Conservation (phyloP, 2,888 invertebrate species). For the Dryobotodes eremita region DNA sequence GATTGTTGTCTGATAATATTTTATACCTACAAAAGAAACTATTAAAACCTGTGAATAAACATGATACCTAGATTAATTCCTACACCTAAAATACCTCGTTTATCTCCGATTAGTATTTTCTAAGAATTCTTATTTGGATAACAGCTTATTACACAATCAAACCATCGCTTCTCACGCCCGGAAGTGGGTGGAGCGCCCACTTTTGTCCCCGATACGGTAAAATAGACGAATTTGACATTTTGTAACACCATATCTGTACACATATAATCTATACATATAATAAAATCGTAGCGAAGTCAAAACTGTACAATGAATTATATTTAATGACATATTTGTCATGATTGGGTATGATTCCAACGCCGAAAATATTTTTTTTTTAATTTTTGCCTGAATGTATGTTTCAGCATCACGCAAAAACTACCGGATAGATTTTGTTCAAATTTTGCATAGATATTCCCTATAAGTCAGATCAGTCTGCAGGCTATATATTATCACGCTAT, state of each 20-base stretch:
- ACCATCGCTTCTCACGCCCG: conserved; percentile 42
- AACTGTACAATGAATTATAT: too few species aligned
- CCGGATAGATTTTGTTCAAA: too few species aligned
- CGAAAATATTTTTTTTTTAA: too few species aligned
- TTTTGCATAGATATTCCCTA: too few species aligned
- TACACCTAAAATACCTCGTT: conserved; percentile 22
- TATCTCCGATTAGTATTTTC: conserved; percentile 5
- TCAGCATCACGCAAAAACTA: too few species aligned
- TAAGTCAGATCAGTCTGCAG: too few species aligned
- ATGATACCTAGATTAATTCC: conserved; percentile 4
- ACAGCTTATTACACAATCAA: conserved; percentile 36
- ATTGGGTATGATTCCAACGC: too few species aligned
- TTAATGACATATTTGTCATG: too few species aligned
- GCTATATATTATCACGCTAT: too few species aligned
- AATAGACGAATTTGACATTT: conserved; percentile 55
- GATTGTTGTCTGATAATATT: not conserved
- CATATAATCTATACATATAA: too few species aligned
- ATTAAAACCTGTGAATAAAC: not conserved
- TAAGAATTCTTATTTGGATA: conserved; percentile 14
- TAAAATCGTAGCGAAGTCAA: too few species aligned
- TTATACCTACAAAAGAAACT: not conserved
- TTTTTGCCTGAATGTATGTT: too few species aligned
- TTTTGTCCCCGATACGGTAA: conserved; percentile 56
- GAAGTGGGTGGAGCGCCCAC: conserved; percentile 64
- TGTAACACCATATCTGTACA: conserved; percentile 39